phyloP scores from a whole-genome alignment of 1,140 invertebrate species.

The Euura saliciscinereae region DNA sequence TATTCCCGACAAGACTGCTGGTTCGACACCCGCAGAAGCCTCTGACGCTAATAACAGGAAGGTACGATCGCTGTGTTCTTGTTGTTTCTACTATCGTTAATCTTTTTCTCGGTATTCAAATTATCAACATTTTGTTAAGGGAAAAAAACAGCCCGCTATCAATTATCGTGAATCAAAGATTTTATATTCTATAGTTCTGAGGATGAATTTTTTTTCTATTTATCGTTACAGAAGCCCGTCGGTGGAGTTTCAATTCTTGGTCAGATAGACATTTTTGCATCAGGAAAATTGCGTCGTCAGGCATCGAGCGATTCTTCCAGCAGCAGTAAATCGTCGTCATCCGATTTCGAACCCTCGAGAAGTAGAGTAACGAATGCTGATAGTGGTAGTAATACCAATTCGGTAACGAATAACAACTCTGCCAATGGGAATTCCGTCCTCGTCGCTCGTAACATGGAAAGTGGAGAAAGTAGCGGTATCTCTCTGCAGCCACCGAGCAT shows the following conservation, averaged over 20 bases:
- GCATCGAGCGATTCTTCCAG: conserved; percentile 44
- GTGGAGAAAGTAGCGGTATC: conserved; percentile 38
- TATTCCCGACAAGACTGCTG: neutral
- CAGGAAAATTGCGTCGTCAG: conserved; percentile 33
- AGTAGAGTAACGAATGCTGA: conserved; percentile 22
- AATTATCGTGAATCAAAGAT: neutral
- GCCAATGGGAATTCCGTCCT: neutral
- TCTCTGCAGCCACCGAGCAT: conserved; percentile 33
- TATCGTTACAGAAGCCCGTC: conserved; percentile 60
- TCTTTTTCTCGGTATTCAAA: neutral
- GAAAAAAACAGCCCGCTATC: neutral
- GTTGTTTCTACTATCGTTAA: too few relatives aligned
- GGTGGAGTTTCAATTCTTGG: conserved; percentile 64
- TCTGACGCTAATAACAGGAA: neutral
- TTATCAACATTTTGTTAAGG: neutral
- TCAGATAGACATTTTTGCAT: conserved; percentile 38
- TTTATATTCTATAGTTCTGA: conserved; percentile 15
- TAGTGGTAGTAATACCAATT: conserved; percentile 17
- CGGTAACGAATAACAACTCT: neutral
- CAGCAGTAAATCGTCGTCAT: conserved; percentile 24
- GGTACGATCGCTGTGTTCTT: neutral
- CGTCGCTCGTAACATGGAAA: conserved; percentile 18
- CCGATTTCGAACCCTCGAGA: conserved; percentile 18
- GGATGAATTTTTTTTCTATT: conserved; percentile 8
- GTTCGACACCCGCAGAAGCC: neutral